These are phyloP conservation scores for Artemia sp. DNA, from an alignment of 2,888 invertebrate genomes.

Conservation along the genomic window DNA sequence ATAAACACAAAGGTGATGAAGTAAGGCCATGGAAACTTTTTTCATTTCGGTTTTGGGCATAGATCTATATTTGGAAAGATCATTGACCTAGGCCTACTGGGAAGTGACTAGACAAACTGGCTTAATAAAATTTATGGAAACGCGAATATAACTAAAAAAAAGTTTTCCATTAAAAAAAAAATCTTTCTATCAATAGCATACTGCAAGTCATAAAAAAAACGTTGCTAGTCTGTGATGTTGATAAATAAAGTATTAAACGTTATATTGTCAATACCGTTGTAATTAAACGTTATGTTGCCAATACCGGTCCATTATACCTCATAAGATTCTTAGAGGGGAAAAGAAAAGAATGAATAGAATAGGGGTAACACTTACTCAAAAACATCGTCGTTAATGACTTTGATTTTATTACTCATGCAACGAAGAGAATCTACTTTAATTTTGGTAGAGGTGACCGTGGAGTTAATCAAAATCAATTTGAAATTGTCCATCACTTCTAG, in stretches of 20 bases:
- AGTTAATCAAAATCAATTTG: slow-evolving; percentile 35
- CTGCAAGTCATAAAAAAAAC: neutral
- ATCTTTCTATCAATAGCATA: neutral
- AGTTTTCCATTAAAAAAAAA: neutral
- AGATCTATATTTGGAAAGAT: too few species aligned
- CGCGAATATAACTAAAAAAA: too few species aligned
- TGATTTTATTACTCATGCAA: slow-evolving; percentile 62
- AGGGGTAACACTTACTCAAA: slow-evolving; percentile 46
- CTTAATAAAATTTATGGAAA: too few species aligned
- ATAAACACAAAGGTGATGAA: too few species aligned
- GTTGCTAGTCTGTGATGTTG: neutral
- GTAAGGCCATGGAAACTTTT: too few species aligned
- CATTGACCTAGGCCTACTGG: too few species aligned
- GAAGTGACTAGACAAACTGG: too few species aligned
- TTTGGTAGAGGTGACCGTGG: slow-evolving; percentile 57
- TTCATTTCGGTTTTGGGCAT: too few species aligned
- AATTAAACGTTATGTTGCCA: too few species aligned
- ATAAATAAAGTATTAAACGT: neutral
- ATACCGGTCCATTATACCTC: too few species aligned
- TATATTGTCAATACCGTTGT: neutral
- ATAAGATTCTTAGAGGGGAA: too few species aligned
- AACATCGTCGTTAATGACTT: slow-evolving; percentile 57
- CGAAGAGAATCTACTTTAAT: slow-evolving; percentile 51
- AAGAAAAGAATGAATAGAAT: too few species aligned
- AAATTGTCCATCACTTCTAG: slow-evolving; percentile 50